Base-by-base conservation (phyloP, 1,140 invertebrate genomes). In the Neodiprion fabricii region DNA sequence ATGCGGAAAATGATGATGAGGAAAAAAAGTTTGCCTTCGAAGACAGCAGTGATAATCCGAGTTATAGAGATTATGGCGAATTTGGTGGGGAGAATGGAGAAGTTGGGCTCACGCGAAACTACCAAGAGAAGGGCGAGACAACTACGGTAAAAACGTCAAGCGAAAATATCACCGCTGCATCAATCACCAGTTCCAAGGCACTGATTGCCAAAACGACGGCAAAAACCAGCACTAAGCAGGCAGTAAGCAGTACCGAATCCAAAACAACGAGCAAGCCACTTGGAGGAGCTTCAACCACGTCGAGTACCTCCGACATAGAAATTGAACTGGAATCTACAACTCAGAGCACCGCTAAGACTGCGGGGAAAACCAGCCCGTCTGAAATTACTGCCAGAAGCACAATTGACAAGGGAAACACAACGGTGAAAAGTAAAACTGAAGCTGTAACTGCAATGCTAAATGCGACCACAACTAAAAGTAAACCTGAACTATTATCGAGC, bases 241-340 rank as follows among this genome's bases (percentile, higher is more conserved):
- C 68, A 65, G 61, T 5, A 65, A 65, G 4, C 4, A 65, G 17
- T 65, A 14, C 61, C 7, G 61, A 65, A 65, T 21, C 12, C 17
- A 17, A 65, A 65, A 65, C 61, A 7, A 65, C 61, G 17, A 65
- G 17, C 12, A 65, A 65, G 61, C 7, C 40, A 69, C 7, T 7
- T 8, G 40, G 12, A 7, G 40, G 21, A 21, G n/a, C 67, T 11
- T 23, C 70, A 50, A 17, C 9, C 2, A 47, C 70, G 11, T 40
- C 8, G 14, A 49, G 40, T 47, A 14, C 9, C 48, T 8, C 68
- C 28, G 28, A 70, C 14, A 28, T 12, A 70, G 28, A 70, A 12
- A 28, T 70, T 70, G 68, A 40, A 40, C 28, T 40, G 28, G 28
- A 40, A 40, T 40, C 28, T 70, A 70, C 23, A 17, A 70, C 68